phyloP scores from a whole-genome alignment of 2,113 vertebrate genomes.

The cat (Felis catus) region F.catus_Fca126_mat1.0 CM031419.1:1560001-1560500 shows the following conservation, averaged over 20 bases:
- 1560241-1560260: conserved; percentile 67
- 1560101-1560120: fast-evolving
- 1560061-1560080: not conserved
- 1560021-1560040: not conserved
- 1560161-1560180: conserved; percentile 60
- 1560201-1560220: conserved; percentile 78
- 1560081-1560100: not conserved
- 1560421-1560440: conserved; percentile 78
- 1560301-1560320: conserved; percentile 52
- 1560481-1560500: conserved; percentile 78
- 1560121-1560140: not conserved
- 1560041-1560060: not conserved
- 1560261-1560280: not conserved
- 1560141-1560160: not conserved
- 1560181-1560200: conserved; percentile 76
- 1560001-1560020: not conserved
- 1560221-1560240: conserved; percentile 69
- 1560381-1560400: conserved; percentile 70
- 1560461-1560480: conserved; percentile 78
- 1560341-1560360: conserved; percentile 53
- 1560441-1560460: conserved; percentile 65
- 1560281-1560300: not conserved
- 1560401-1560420: conserved; percentile 69
- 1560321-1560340: conserved; percentile 48
- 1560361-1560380: conserved; percentile 69